Evolutionary conservation across 53 echinoderm and acorn worm genomes (phyloP), one percentile per base, ranked within the genome.

Genomic region (Holothuria leucospilota): DNA sequence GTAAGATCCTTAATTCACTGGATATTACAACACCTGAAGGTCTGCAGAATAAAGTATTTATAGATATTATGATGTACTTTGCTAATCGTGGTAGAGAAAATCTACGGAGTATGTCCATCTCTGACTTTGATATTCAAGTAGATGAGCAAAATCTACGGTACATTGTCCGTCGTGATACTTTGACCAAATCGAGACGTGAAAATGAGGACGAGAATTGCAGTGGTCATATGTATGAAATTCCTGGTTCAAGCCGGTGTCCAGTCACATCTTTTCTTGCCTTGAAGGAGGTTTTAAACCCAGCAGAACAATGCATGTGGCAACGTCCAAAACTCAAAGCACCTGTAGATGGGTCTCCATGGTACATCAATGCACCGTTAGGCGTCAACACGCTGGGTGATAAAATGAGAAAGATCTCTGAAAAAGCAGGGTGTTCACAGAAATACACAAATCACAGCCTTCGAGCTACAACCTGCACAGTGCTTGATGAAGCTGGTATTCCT

Each of bases 51-150:
- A 77, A 85, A 29, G 84, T 89, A 61, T 89, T 91, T 40, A 51
- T 91, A 49, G 87, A 91, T 46, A 82, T 91, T 56, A 84, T 91
- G 91, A 75, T 87, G 91, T n/a, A n/a, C n/a, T n/a, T n/a, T n/a
- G n/a, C n/a, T n/a, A n/a, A n/a, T n/a, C n/a, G n/a, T n/a, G n/a
- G 87, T 4, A 80, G 91, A 56, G 87, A 86, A 58, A 91, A 88
- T 68, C 49, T 88, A 1, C 71, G 84, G 23, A 73, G 51, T 63
- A 88, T 91, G 91, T 49, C 34, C 34, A 52, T 46, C 14, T 69
- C 75, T 41, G 84, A 88, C 69, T 88, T 84, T 68, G 69, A 52
- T 68, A 24, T 90, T 34, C 21, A 86, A 10, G 78, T n/a, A n/a
- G n/a, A n/a, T n/a, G n/a, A n/a, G n/a, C n/a, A n/a, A n/a, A n/a